phyloP scores from a whole-genome alignment of 2,797 vertebrate species.

The Poecilia wingei region DNA sequence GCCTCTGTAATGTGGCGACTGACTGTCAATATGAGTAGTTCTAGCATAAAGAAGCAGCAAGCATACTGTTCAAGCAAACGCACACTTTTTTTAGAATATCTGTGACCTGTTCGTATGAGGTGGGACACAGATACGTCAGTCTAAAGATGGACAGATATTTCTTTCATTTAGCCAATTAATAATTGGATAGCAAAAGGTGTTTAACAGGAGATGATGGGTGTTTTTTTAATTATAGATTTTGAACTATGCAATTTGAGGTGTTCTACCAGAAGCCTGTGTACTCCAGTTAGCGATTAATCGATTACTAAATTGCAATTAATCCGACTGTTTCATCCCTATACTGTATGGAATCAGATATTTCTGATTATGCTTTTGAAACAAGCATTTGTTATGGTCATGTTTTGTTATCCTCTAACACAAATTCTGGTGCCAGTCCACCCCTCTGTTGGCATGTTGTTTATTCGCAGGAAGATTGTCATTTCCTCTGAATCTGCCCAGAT shows the following conservation, averaged over 20 bases:
- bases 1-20: slow-evolving; percentile 1
- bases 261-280: no score
- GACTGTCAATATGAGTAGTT: slow-evolving; percentile 27
- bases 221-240: no score
- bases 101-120: slow-evolving; percentile 56
- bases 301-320: no score
- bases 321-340: neutral
- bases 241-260: no score
- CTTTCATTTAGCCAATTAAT: no score
- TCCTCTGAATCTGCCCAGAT: slow-evolving; percentile 26
- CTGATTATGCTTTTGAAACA: neutral
- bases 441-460: neutral
- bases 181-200: no score
- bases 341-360: slow-evolving; percentile 11
- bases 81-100: slow-evolving; percentile 37
- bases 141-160: slow-evolving; percentile 19
- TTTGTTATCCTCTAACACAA: neutral
- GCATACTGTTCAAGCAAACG: slow-evolving; percentile 41
- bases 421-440: neutral
- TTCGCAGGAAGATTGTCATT: slow-evolving; percentile 10
- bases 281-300: no score
- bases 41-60: slow-evolving; percentile 27
- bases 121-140: slow-evolving; percentile 31
- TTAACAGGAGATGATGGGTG: no score
- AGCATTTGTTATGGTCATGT: neutral